Conservation (phyloP, 2,797 vertebrate species). For the Lerista edwardsae region DNA sequence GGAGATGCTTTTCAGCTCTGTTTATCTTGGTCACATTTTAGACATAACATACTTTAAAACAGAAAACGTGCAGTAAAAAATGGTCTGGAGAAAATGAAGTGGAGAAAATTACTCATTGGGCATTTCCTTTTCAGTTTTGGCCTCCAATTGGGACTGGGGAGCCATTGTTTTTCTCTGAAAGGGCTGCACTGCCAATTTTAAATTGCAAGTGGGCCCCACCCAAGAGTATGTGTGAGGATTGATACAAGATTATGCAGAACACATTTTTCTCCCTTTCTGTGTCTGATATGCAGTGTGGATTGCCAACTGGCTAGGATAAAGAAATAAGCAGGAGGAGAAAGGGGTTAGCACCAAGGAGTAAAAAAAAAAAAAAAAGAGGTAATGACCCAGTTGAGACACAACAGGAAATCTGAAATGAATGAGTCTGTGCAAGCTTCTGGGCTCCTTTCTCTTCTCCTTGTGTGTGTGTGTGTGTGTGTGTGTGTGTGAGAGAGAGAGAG, state of each 20-base stretch:
- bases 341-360: background rate
- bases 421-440: too few relatives aligned
- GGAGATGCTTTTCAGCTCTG: background rate
- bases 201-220: background rate
- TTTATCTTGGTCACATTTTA: background rate
- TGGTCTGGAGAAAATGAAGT: background rate
- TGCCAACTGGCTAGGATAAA: background rate
- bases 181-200: constrained; percentile 8
- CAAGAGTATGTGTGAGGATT: background rate
- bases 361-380: too few relatives aligned
- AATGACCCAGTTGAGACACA: too few relatives aligned
- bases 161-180: background rate
- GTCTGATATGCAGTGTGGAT: background rate
- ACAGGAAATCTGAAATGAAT: too few relatives aligned
- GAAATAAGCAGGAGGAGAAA: background rate
- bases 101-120: constrained; percentile 1
- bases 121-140: background rate
- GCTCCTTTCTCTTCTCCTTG: too few relatives aligned
- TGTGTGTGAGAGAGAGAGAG: too few relatives aligned
- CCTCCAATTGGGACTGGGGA: background rate
- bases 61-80: background rate
- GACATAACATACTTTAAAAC: background rate
- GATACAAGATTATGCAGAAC: background rate
- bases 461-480: too few relatives aligned
- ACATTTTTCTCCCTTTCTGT: background rate